Conservation (phyloP, 2,888 invertebrate genomes). For the Nephrocerus scutellatus region DNA sequence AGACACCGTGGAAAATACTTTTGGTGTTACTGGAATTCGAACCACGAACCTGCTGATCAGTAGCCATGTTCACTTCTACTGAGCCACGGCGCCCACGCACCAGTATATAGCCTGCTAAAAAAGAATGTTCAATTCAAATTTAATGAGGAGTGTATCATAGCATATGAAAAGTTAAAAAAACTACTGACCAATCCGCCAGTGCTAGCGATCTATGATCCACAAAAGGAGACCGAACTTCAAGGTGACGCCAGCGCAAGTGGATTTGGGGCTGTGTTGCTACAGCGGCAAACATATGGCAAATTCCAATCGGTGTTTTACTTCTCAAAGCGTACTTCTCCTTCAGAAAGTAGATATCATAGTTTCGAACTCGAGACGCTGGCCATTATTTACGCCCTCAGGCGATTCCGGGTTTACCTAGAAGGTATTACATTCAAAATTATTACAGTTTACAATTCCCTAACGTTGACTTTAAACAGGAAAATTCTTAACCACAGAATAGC, state of each 20-base stretch:
- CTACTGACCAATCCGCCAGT: slow-evolving; percentile 1
- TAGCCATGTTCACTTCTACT: too few relatives aligned
- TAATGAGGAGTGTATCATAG: neutral
- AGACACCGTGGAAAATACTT: too few relatives aligned
- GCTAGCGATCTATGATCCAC: slow-evolving; percentile 1
- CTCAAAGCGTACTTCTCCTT: slow-evolving; percentile 24
- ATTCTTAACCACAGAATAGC: slow-evolving; percentile 26
- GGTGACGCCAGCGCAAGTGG: neutral
- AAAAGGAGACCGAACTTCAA: slow-evolving; percentile 26
- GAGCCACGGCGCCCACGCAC: too few relatives aligned
- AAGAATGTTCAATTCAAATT: neutral
- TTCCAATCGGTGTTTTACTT: slow-evolving; percentile 32
- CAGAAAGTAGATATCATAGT: slow-evolving; percentile 26
- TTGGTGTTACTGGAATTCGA: too few relatives aligned
- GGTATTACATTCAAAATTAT: slow-evolving; percentile 18
- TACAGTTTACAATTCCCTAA: slow-evolving; percentile 26
- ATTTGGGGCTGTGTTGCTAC: neutral
- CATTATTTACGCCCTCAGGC: slow-evolving; percentile 24
- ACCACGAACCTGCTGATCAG: too few relatives aligned
- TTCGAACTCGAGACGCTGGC: slow-evolving; percentile 30
- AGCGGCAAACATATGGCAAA: neutral
- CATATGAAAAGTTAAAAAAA: neutral
- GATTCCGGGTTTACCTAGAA: slow-evolving; percentile 7
- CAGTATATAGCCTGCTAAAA: too few relatives aligned
- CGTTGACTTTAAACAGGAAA: slow-evolving; percentile 20